A percentile compares a stretch with the other conserved stretches of the same genome.
These are phyloP conservation scores for Bungarus multicinctus DNA, from an alignment of 2,113 vertebrate species.

Conservation along the genomic window DNA sequence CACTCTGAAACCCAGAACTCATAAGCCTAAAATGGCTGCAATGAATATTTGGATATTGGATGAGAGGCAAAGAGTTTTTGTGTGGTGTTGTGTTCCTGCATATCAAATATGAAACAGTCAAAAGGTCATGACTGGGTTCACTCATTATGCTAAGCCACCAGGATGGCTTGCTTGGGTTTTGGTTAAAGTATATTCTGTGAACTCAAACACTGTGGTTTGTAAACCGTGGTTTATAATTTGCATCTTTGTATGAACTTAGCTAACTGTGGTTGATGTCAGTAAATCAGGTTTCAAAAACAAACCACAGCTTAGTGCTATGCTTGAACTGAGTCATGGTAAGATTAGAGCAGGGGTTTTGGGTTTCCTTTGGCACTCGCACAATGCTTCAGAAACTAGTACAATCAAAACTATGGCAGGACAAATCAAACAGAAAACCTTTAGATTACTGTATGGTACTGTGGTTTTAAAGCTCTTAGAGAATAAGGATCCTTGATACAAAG, in stretches of 20 bases:
- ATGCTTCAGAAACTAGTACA: background rate
- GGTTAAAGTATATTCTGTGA: background rate
- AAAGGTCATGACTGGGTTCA: background rate
- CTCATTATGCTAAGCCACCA: background rate
- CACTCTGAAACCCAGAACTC: background rate
- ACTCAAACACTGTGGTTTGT: background rate
- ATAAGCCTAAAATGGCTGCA: background rate
- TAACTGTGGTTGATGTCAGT: background rate
- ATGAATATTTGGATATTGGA: background rate
- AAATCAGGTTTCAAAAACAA: background rate
- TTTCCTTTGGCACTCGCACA: background rate
- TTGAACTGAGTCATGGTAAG: background rate
- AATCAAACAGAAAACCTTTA: background rate
- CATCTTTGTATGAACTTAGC: background rate
- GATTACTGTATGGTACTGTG: background rate
- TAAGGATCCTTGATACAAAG: background rate
- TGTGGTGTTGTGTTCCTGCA: background rate
- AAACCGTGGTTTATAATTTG: background rate
- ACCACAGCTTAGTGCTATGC: background rate
- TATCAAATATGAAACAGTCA: background rate
- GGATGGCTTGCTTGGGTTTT: background rate
- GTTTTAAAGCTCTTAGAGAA: background rate
- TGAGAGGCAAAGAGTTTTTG: background rate
- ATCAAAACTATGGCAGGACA: background rate
- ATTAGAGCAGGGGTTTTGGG: background rate